These are phyloP conservation scores for Dasypogon diadema DNA, from an alignment of 2,888 invertebrate species.

Conservation along the genomic window DNA sequence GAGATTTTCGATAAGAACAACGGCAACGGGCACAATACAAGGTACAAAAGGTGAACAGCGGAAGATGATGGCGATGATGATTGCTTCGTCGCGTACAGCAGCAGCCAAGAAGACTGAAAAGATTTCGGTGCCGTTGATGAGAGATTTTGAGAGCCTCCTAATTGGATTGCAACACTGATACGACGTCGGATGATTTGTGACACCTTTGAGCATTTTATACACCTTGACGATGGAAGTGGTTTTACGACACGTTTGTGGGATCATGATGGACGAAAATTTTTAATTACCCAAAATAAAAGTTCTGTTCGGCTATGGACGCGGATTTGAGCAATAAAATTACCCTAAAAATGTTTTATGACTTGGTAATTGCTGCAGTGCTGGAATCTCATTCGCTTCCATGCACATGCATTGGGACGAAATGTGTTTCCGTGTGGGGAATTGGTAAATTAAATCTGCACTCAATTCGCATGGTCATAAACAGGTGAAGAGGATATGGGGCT, in stretches of 20 bases:
- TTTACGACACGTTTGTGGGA: background rate
- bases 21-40: conserved; percentile 8
- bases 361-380: background rate
- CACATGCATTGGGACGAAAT: too few species aligned
- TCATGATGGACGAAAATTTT: background rate
- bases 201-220: background rate
- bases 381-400: too few species aligned
- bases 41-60: too few species aligned
- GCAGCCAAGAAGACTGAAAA: conserved; percentile 4
- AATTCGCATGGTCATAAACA: too few species aligned
- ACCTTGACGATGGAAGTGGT: background rate
- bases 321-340: background rate
- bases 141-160: conserved; percentile 22
- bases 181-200: conserved; percentile 25
- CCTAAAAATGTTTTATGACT: background rate
- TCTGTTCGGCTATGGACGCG: background rate
- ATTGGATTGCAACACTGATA: conserved; percentile 27
- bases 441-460: too few species aligned
- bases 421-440: too few species aligned
- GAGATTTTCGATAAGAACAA: conserved; percentile 1
- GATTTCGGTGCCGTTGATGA: conserved; percentile 2
- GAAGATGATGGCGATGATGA: background rate
- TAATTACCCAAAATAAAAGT: conserved; percentile 8
- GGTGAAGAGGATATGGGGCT: too few species aligned
- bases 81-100: conserved; percentile 12